These are phyloP conservation scores for Augiades crinisus DNA, from an alignment of 2,888 invertebrate genomes.

Conservation along the genomic window DNA sequence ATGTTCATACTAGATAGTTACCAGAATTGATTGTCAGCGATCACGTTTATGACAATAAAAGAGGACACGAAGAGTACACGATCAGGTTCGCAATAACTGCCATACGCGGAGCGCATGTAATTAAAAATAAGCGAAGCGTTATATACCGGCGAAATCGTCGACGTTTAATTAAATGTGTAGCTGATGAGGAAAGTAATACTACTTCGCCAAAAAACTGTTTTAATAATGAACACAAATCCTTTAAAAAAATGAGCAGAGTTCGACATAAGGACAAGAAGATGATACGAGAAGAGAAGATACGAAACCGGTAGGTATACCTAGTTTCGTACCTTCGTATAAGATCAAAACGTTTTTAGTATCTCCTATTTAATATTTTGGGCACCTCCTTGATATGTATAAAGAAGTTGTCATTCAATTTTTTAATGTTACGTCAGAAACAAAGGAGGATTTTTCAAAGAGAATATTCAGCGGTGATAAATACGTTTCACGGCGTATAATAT, in stretches of 20 bases:
- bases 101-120: background rate
- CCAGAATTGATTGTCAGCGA: background rate
- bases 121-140: background rate
- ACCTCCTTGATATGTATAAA: too few relatives aligned
- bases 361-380: too few relatives aligned
- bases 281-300: too few relatives aligned
- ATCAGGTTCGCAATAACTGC: background rate
- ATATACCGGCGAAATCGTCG: background rate
- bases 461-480: slow-evolving; percentile 19
- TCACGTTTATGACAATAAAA: background rate
- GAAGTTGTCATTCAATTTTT: too few relatives aligned
- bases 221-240: too few relatives aligned
- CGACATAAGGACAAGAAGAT: too few relatives aligned
- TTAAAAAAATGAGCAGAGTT: too few relatives aligned
- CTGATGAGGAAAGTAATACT: background rate
- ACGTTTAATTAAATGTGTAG: background rate
- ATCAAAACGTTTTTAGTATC: too few relatives aligned
- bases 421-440: too few relatives aligned
- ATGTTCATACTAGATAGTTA: background rate
- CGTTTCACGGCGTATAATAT: slow-evolving; percentile 6
- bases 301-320: too few relatives aligned
- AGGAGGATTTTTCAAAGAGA: slow-evolving; percentile 19
- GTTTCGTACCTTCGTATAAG: too few relatives aligned
- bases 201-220: background rate
- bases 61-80: background rate